These are phyloP conservation scores for Gallirallus australis DNA, from an alignment of 2,797 vertebrate genomes.

Conservation along the genomic window DNA sequence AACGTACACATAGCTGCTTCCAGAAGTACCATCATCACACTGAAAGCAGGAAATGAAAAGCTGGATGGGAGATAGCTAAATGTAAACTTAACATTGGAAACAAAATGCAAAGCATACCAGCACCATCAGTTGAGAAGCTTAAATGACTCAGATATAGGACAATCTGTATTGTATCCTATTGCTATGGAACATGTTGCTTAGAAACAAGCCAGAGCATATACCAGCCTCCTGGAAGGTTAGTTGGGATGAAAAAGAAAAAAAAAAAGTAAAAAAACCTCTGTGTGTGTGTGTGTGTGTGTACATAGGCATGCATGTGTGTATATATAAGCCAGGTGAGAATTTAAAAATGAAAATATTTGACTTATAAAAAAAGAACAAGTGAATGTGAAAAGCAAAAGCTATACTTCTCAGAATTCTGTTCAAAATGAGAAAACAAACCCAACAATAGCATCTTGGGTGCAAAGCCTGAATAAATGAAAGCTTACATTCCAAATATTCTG, in stretches of 20 bases:
- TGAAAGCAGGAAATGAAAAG: background rate
- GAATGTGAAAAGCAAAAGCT: background rate
- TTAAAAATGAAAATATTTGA: background rate
- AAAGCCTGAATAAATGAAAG: background rate
- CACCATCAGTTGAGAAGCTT: background rate
- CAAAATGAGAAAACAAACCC: conserved; percentile 6
- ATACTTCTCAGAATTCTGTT: background rate
- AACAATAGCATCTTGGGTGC: background rate
- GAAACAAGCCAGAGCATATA: conserved; percentile 47
- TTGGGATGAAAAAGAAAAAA: background rate
- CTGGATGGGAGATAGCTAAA: background rate
- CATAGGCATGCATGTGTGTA: background rate
- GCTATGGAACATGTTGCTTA: conserved; percentile 55
- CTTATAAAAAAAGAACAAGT: background rate
- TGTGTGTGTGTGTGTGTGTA: no score
- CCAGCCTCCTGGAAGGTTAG: background rate
- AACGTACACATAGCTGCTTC: background rate
- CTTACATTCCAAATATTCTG: background rate
- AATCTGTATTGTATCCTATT: background rate
- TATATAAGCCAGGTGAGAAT: background rate
- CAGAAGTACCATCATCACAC: background rate
- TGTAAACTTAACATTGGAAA: background rate
- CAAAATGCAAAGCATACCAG: background rate
- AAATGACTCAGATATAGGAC: background rate
- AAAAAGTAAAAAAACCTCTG: no score